Percentiles rank a stretch among this genome's conserved stretches.
Conservation (phyloP, 2,888 invertebrate species). For the Brenthis hecate region DNA sequence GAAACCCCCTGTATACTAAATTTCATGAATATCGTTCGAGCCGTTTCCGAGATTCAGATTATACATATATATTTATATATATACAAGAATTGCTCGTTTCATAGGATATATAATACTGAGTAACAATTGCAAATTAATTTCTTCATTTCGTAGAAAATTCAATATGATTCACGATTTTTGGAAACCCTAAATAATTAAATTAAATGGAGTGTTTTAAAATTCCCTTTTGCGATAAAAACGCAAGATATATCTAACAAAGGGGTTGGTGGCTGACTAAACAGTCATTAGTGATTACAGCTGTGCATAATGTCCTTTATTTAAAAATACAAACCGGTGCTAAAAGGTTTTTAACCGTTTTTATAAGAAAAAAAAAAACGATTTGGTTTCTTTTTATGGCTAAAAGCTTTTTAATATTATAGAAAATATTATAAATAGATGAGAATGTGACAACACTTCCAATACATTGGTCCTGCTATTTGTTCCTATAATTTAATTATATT, state of each 20-base stretch:
- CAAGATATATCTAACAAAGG: conserved; percentile 44
- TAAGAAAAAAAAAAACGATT: not conserved
- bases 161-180: conserved; percentile 43
- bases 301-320: conserved; percentile 39
- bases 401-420: too few relatives aligned
- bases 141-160: conserved; percentile 33
- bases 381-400: not conserved
- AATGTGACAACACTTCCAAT: too few relatives aligned
- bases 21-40: too few relatives aligned
- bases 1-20: too few relatives aligned
- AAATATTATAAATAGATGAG: too few relatives aligned
- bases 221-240: conserved; percentile 42
- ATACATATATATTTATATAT: too few relatives aligned
- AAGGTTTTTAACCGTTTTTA: conserved; percentile 7
- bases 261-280: conserved; percentile 43
- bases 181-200: conserved; percentile 43
- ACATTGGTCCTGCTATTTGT: too few relatives aligned
- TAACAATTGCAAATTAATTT: too few relatives aligned
- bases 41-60: too few relatives aligned
- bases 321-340: conserved; percentile 18
- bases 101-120: too few relatives aligned
- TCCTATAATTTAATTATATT: too few relatives aligned
- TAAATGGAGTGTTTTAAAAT: conserved; percentile 43
- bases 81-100: too few relatives aligned
- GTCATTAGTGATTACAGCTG: conserved; percentile 44